Evolutionary conservation across 2,888 invertebrate species (phyloP).

Genomic region (Geophilus truncorum): DNA sequence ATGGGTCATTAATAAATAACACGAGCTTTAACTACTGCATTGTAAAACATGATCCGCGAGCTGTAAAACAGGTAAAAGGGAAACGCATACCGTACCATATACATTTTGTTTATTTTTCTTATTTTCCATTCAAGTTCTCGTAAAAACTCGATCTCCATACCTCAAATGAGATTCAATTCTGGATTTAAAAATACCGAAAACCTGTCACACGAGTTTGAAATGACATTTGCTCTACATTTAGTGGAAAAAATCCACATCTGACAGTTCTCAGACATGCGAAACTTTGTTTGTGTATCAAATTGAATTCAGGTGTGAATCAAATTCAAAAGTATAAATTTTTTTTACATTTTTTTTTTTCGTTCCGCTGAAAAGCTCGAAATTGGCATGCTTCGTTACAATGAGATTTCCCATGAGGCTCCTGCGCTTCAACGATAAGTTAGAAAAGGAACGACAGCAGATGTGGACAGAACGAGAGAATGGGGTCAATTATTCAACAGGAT

Average conservation of each 20-base stretch:
- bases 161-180: background rate
- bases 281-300: too few species aligned
- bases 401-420: background rate
- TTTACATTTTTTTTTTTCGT: too few species aligned
- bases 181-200: background rate
- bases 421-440: background rate
- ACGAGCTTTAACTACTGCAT: too few species aligned
- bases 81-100: too few species aligned
- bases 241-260: background rate
- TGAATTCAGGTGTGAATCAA: background rate
- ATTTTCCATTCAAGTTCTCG: too few species aligned
- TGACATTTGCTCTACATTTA: background rate
- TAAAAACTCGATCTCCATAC: background rate
- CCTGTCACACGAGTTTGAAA: background rate
- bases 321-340: too few species aligned
- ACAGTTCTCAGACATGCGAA: too few species aligned
- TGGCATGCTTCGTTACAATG: background rate
- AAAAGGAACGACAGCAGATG: background rate
- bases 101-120: too few species aligned
- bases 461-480: background rate
- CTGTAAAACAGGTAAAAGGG: too few species aligned
- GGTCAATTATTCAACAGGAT: background rate
- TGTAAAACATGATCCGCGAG: too few species aligned
- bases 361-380: too few species aligned
- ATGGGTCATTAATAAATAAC: too few species aligned